Evolutionary conservation across 1,140 invertebrate species (phyloP), one percentile per base, ranked within the genome.

Genomic region (Proctacanthus coquilletti): DNA sequence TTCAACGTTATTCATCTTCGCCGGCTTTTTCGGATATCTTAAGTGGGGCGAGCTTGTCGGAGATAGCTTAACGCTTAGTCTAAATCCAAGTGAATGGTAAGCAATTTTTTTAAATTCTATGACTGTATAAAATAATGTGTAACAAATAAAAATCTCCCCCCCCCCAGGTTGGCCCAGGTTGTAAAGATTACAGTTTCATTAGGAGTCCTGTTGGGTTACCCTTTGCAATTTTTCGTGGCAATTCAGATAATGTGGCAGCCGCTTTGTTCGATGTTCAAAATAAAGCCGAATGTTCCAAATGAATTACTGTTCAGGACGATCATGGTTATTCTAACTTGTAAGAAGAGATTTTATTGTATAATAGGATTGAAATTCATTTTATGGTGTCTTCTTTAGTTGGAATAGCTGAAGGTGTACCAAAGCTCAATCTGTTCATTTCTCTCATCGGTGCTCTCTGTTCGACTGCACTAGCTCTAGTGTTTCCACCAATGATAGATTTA

Each of bases 371-470:
- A 17, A 39, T 32, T 21, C 14, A 13, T 32, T 15, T 6, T 10
- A 5, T 18, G 36, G 17, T 36, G 9, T n/a, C 4, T 31, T 34
- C 68, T 71, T 5, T 63, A 87, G 87, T 89, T 66, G 56, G 74
- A 3, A 60, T 92, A 30, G 88, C 88, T 0, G 74, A 80, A 41
- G 65, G 74, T 1, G 78, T 95, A 39, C 87, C 88, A 1, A 65
- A 86, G 45, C 63, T 96, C 34, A 80, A 82, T 29, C 63, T 87
- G 2, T 79, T 94, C 56, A 94, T 96, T 43, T 88, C 89, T 0
- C 63, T 93, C 29, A 80, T 94, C 30, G 91, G 91, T 2, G 85
- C 91, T 0, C 66, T 93, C 4, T 83, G 82, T 52, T 86, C 84
- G 43, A 84, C 84, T 18, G 76, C 82, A 0, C 63, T 94, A 32